Conservation (phyloP, 92 coral and sea anemone genomes). For the Epizoanthus scotinus region DNA sequence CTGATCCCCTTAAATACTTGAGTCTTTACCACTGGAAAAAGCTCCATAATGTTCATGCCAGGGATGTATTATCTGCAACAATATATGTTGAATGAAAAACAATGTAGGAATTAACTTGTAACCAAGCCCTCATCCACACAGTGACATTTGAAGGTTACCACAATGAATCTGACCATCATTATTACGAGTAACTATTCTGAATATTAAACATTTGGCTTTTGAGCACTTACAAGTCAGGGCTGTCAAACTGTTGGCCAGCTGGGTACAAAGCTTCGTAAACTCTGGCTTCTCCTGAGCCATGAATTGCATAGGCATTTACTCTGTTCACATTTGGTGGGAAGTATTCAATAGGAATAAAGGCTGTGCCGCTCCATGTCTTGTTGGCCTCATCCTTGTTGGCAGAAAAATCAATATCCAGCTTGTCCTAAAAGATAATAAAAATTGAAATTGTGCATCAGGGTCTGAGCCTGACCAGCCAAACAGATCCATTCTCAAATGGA, state of each 20-base stretch:
- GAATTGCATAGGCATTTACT: constrained; percentile 94
- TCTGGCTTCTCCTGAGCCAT: constrained; percentile 79
- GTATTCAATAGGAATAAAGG: constrained; percentile 80
- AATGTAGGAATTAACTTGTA: too few species aligned
- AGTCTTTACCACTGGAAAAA: too few species aligned
- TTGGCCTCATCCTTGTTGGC: constrained; percentile 46
- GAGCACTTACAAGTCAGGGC: constrained; percentile 92
- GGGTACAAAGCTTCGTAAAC: constrained; percentile 92
- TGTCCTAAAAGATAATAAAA: constrained; percentile 56
- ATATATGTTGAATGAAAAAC: too few species aligned
- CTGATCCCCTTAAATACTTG: too few species aligned
- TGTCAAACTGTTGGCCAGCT: constrained; percentile 61
- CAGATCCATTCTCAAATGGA: too few species aligned
- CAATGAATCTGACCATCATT: too few species aligned
- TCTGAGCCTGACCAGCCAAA: background rate
- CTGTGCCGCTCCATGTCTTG: constrained; percentile 83
- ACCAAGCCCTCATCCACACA: background rate
- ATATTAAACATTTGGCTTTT: background rate
- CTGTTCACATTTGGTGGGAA: constrained; percentile 84
- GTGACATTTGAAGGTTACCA: background rate
- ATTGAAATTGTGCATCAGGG: background rate
- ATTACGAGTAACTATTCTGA: background rate
- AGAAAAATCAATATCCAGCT: constrained; percentile 68
- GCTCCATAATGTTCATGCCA: too few species aligned
- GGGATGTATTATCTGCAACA: too few species aligned